These are phyloP conservation scores for Apolygus lucorum DNA, from an alignment of 1,140 invertebrate genomes.

Conservation along the genomic window DNA sequence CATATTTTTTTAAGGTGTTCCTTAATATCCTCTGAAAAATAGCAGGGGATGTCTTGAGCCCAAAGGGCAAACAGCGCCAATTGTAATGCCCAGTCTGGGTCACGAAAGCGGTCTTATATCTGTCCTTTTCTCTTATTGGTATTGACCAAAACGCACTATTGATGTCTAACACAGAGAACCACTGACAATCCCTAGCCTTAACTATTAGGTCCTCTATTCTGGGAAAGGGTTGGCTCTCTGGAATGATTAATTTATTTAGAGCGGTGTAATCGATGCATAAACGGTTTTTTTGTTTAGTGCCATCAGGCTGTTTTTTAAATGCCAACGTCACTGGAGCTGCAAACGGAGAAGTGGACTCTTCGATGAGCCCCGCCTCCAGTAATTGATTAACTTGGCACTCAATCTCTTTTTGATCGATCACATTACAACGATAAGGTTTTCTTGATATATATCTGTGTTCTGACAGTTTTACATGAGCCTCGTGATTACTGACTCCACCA, in stretches of 20 bases:
- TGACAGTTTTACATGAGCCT: no score
- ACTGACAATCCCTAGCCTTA: slow-evolving; percentile 28
- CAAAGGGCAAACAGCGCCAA: slow-evolving; percentile 26
- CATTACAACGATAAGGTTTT: no score
- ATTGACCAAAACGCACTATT: slow-evolving; percentile 34
- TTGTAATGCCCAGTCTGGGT: slow-evolving; percentile 27
- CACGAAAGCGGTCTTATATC: slow-evolving; percentile 32
- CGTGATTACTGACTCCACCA: no score
- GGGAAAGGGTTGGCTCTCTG: slow-evolving; percentile 30
- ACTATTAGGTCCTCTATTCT: slow-evolving; percentile 29
- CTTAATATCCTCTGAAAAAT: slow-evolving; percentile 40
- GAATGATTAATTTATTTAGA: slow-evolving; percentile 26
- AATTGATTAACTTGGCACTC: no score
- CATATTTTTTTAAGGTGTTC: slow-evolving; percentile 41
- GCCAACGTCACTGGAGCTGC: no score
- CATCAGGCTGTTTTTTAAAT: no score
- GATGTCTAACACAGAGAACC: slow-evolving; percentile 30
- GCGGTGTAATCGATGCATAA: slow-evolving; percentile 30
- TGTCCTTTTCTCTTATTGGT: slow-evolving; percentile 31
- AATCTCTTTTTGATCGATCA: no score
- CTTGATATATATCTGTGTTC: no score
- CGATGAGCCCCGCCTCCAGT: no score
- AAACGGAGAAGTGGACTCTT: slow-evolving; percentile 38
- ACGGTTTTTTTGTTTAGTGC: no score
- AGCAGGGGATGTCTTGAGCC: slow-evolving; percentile 28